Conservation (phyloP, 1,140 invertebrate species). For the Danaus plexippus region DNA sequence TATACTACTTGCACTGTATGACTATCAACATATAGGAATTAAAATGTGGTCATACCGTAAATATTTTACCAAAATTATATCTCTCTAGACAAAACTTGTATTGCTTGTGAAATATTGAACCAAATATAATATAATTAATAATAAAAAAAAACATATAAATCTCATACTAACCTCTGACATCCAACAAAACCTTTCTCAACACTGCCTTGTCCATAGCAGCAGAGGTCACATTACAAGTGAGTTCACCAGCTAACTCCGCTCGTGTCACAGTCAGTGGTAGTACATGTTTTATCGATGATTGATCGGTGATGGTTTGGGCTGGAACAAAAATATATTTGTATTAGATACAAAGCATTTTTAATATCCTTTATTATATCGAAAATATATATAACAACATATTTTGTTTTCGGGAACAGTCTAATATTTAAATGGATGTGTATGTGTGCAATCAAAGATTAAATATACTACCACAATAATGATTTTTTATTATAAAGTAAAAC, state of each 20-base stretch:
- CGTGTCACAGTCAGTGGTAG: conserved; percentile 77
- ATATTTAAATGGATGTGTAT: neutral
- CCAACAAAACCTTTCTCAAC: conserved; percentile 77
- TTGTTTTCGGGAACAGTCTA: neutral
- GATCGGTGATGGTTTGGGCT: conserved; percentile 54
- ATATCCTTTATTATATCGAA: too few relatives aligned
- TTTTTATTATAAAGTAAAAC: too few relatives aligned
- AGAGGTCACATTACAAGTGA: conserved; percentile 84
- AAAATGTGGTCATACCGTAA: too few relatives aligned
- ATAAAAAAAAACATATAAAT: too few relatives aligned
- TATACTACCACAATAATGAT: too few relatives aligned
- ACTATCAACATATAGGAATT: too few relatives aligned
- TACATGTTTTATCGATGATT: conserved; percentile 37
- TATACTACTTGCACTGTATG: too few relatives aligned
- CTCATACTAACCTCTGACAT: conserved; percentile 83
- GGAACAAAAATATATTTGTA: conserved; percentile 30
- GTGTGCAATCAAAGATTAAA: too few relatives aligned
- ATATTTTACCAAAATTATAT: too few relatives aligned
- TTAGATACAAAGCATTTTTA: neutral
- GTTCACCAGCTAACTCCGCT: conserved; percentile 81
- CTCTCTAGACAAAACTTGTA: too few relatives aligned
- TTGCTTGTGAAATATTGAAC: too few relatives aligned
- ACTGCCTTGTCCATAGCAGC: conserved; percentile 80
- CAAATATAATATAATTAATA: too few relatives aligned
- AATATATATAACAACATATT: neutral